Evolutionary conservation across 2,888 invertebrate species (phyloP).

Genomic region (Alcis repandata): DNA sequence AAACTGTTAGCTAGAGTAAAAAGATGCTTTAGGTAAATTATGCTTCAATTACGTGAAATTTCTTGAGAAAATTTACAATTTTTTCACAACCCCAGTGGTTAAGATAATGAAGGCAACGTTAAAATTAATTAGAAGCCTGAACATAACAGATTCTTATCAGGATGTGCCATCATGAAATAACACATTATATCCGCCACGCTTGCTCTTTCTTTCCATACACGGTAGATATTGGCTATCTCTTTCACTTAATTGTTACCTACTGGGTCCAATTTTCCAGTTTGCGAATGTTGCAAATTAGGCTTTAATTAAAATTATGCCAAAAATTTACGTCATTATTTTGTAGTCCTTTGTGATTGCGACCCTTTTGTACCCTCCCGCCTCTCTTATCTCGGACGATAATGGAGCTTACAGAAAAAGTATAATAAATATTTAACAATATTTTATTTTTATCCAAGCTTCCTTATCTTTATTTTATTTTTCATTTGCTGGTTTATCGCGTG

Average conservation of each 20-base stretch:
- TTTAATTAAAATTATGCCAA: slow-evolving; percentile 80
- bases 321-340: slow-evolving; percentile 75
- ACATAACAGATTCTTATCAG: slow-evolving; percentile 43
- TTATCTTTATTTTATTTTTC: slow-evolving; percentile 46
- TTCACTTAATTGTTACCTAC: slow-evolving; percentile 55
- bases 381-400: slow-evolving; percentile 68
- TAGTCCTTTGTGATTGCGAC: slow-evolving; percentile 73
- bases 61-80: slow-evolving; percentile 29
- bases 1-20: slow-evolving; percentile 18
- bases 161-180: slow-evolving; percentile 34
- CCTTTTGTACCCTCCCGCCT: slow-evolving; percentile 64
- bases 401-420: slow-evolving; percentile 60
- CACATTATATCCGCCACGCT: slow-evolving; percentile 31
- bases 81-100: slow-evolving; percentile 28
- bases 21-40: slow-evolving; percentile 33
- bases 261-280: slow-evolving; percentile 68
- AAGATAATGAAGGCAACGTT: slow-evolving; percentile 42
- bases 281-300: slow-evolving; percentile 75
- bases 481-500: slow-evolving; percentile 33
- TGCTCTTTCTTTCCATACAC: slow-evolving; percentile 35
- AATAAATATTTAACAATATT: slow-evolving; percentile 65
- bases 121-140: slow-evolving; percentile 46
- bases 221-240: slow-evolving; percentile 49
- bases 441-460: slow-evolving; percentile 53
- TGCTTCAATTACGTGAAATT: slow-evolving; percentile 22